Conservation (phyloP, 2,888 invertebrate species). For the Caenorhabditis sp. region DNA sequence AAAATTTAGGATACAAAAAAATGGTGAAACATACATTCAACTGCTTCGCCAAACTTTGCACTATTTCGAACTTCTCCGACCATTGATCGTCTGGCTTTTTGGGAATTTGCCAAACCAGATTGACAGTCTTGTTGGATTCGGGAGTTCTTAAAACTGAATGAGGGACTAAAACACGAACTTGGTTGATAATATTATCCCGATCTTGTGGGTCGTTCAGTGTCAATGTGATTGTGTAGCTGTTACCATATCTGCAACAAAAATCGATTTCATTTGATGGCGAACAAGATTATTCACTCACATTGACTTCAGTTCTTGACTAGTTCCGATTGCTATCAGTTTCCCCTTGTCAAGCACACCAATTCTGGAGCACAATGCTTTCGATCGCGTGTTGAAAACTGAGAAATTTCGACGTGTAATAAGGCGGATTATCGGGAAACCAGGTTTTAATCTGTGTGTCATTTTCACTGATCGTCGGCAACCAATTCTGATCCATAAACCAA, state of each 20-base stretch:
- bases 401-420: constrained; percentile 59
- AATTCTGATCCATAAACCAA: no score
- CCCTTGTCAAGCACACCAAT: constrained; percentile 68
- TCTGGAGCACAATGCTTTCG: constrained; percentile 66
- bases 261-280: no score
- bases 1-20: no score
- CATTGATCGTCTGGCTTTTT: constrained; percentile 48
- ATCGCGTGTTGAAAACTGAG: constrained; percentile 60
- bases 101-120: constrained; percentile 57
- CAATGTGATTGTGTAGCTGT: constrained; percentile 56
- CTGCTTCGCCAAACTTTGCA: constrained; percentile 51
- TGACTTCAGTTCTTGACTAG: constrained; percentile 64
- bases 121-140: constrained; percentile 36
- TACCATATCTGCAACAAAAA: constrained; percentile 58
- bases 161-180: constrained; percentile 17
- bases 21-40: constrained; percentile 4
- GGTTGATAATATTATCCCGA: constrained; percentile 12
- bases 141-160: constrained; percentile 39
- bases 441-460: not conserved
- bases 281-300: constrained; percentile 34
- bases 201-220: constrained; percentile 11
- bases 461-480: no score
- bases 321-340: constrained; percentile 63
- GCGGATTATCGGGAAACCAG: constrained; percentile 43
- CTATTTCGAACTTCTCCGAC: constrained; percentile 55